Evolutionary conservation across 2,888 invertebrate species (phyloP).

Genomic region (Drosophila meridionalis): DNA sequence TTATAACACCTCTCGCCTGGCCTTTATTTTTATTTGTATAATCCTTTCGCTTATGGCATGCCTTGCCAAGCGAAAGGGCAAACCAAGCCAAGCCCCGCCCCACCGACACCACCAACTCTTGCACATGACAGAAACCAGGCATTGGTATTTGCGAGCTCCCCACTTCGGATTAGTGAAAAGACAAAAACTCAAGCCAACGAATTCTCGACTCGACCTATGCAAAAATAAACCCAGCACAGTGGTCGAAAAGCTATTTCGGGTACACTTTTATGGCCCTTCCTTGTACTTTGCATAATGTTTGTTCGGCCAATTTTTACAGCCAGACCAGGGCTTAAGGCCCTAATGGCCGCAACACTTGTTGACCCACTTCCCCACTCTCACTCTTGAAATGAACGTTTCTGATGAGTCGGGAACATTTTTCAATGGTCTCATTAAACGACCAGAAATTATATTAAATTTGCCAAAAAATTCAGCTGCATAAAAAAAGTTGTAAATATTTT

Average conservation of each 20-base stretch:
- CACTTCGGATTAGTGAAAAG: conserved; percentile 74
- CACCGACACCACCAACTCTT: conserved; percentile 45
- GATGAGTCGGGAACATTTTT: conserved; percentile 67
- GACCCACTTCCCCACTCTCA: conserved; percentile 23
- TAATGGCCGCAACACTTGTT: conserved; percentile 76
- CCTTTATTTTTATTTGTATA: conserved; percentile 79
- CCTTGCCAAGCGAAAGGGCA: conserved; percentile 1
- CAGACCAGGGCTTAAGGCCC: conserved; percentile 48
- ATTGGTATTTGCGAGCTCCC: conserved; percentile 73
- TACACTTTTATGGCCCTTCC: conserved; percentile 49
- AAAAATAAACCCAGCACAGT: conserved; percentile 59
- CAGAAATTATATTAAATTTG: conserved; percentile 80
- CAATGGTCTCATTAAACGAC: conserved; percentile 77
- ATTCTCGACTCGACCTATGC: conserved; percentile 45
- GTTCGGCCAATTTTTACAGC: conserved; percentile 66
- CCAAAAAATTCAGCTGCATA: conserved; percentile 71
- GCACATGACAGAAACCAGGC: conserved; percentile 78
- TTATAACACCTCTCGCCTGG: conserved; percentile 70
- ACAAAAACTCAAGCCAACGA: conserved; percentile 66
- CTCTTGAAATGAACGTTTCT: conserved; percentile 28
- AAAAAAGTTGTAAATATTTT: conserved; percentile 80
- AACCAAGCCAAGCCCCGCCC: conserved; percentile 2
- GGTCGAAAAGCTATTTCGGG: conserved; percentile 33
- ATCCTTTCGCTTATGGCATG: conserved; percentile 71
- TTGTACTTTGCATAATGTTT: conserved; percentile 74